Evolutionary conservation across 2,113 vertebrate species (phyloP), one percentile per base, ranked within the genome.

Genomic region (Vombatus ursinus): DNA sequence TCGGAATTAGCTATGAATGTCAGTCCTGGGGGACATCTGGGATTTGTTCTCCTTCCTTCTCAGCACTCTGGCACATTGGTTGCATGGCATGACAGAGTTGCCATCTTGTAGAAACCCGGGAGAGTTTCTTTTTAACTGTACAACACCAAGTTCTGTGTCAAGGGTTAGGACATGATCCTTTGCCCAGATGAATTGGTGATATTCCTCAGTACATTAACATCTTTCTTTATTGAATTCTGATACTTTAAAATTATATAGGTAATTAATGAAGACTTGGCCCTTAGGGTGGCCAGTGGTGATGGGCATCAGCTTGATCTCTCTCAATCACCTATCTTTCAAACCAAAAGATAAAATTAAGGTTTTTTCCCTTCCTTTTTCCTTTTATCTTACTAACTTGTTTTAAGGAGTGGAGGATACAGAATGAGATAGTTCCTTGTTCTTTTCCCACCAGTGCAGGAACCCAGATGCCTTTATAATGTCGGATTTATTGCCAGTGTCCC

Each of bases 81-180:
- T 54, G 19, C 77, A n/a, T 24, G 90, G 92, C 57, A 22, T 0
- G 0, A 96, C 44, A 14, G 48, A 2, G 0, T 0, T 8, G 47
- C 16, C 22, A 0, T 28, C 12, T 2, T 19, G 28, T 37, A 77
- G 50, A 90, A 11, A 48, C 24, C 23, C 10, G 0, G 53, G 49
- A 51, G 6, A 24, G 4, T 2, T 6, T 28, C 28, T 2, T 24
- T 50, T 52, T 77, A 0, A 47, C 3, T 47, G 4, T 52, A 3
- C 5, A 28, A n/a, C 31, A 12, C 92, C 54, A 51, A 61, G 37
- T 49, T 2, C 0, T 0, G 47, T 50, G 31, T 52, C 37, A 8
- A 3, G 12, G 90, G 2, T 28, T 94, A 90, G 31, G 2, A 8
- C 48, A 37, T 44, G 93, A 57, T 84, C 95, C 94, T 48, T 84